phyloP scores from a whole-genome alignment of 2,888 invertebrate genomes.

The Lordiphosa fenestrarum region DNA sequence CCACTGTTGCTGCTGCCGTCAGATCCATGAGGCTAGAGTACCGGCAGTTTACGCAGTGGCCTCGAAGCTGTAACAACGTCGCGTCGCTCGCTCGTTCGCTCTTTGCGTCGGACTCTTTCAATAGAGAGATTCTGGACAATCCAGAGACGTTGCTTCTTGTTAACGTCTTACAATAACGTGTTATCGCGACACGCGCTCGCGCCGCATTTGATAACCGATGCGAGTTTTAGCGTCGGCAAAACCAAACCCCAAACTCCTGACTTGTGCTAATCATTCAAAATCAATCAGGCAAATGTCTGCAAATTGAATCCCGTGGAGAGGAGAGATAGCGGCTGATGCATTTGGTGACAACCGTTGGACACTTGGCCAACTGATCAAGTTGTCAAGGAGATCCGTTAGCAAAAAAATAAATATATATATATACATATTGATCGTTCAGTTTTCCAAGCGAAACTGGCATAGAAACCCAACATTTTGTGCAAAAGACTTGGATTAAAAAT shows the following conservation, averaged over 20 bases:
- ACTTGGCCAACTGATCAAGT: conserved; percentile 54
- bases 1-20: conserved; percentile 31
- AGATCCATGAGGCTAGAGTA: conserved; percentile 51
- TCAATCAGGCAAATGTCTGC: conserved; percentile 6
- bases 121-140: conserved; percentile 1
- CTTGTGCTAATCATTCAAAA: conserved; percentile 48
- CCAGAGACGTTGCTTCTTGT: conserved; percentile 4
- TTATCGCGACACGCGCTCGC: conserved; percentile 59
- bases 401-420: background rate
- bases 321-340: too few species aligned
- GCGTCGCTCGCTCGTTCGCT: conserved; percentile 42
- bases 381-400: conserved; percentile 31
- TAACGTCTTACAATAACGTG: conserved; percentile 23
- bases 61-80: conserved; percentile 73
- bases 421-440: conserved; percentile 16
- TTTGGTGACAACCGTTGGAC: conserved; percentile 35
- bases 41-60: conserved; percentile 70
- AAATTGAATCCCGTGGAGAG: too few species aligned
- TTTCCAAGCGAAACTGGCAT: conserved; percentile 45
- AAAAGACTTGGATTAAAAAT: conserved; percentile 73
- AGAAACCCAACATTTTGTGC: conserved; percentile 44
- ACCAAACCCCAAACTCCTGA: conserved; percentile 13
- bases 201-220: conserved; percentile 48
- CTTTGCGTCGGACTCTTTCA: conserved; percentile 12
- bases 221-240: conserved; percentile 48